phyloP scores from a whole-genome alignment of 2,888 invertebrate species.

The Azorinus chamasolen region DNA sequence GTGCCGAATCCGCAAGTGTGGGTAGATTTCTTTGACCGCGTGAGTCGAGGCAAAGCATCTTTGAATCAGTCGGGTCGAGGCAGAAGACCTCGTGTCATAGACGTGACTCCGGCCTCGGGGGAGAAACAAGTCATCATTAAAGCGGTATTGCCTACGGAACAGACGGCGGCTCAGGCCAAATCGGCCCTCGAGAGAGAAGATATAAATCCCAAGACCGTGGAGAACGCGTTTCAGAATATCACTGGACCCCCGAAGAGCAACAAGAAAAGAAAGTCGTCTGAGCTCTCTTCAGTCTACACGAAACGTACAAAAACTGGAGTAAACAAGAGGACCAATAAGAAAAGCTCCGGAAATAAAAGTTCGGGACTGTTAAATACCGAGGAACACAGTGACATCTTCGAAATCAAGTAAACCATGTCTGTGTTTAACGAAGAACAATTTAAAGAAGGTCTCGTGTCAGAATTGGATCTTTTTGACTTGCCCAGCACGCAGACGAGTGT shows the following conservation, averaged over 20 bases:
- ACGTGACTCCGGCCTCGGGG: slow-evolving; percentile 1
- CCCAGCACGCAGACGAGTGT: no score
- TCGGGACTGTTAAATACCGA: not conserved
- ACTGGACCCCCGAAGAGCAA: not conserved
- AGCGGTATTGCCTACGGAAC: slow-evolving; percentile 10
- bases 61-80: slow-evolving; percentile 17
- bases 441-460: no score
- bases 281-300: not conserved
- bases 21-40: slow-evolving; percentile 28
- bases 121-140: not conserved
- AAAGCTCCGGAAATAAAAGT: not conserved
- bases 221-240: no score
- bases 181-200: slow-evolving; percentile 6
- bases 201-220: slow-evolving; percentile 4
- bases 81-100: slow-evolving; percentile 3
- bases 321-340: not conserved
- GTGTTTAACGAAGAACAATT: no score
- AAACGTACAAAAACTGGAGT: not conserved
- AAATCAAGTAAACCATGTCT: slow-evolving; percentile 14
- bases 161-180: slow-evolving; percentile 4
- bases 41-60: slow-evolving; percentile 11
- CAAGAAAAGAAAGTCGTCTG: not conserved
- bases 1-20: slow-evolving; percentile 51
- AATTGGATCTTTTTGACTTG: no score
- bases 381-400: slow-evolving; percentile 7